phyloP scores from a whole-genome alignment of 2,888 invertebrate species.

The Drosophila quinaria region DNA sequence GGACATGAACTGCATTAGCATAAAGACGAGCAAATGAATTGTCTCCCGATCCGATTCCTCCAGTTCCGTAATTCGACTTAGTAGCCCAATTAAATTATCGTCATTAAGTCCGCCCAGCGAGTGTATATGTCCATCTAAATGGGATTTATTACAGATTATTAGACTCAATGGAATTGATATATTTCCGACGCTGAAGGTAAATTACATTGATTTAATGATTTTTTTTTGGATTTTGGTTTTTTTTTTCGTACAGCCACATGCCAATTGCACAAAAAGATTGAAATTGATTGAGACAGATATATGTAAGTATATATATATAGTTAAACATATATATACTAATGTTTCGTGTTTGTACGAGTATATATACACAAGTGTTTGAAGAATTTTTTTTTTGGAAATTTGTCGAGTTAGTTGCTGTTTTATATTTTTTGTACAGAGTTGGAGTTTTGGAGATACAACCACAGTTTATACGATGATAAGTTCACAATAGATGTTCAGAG shows the following conservation, averaged over 20 bases:
- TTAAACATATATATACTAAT: slow-evolving; percentile 14
- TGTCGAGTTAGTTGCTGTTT: slow-evolving; percentile 13
- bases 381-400: slow-evolving; percentile 3
- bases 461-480: slow-evolving; percentile 25
- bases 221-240: slow-evolving; percentile 15
- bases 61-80: slow-evolving; percentile 95
- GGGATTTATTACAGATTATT: slow-evolving; percentile 4
- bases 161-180: background rate
- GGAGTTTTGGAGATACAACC: slow-evolving; percentile 22
- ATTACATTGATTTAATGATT: slow-evolving; percentile 30
- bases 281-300: slow-evolving; percentile 51
- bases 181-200: slow-evolving; percentile 1
- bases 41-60: slow-evolving; percentile 98
- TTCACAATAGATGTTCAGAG: slow-evolving; percentile 54
- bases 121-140: slow-evolving; percentile 92
- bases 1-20: slow-evolving; percentile 98
- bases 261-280: slow-evolving; percentile 76
- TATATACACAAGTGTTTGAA: slow-evolving; percentile 61
- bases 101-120: slow-evolving; percentile 94
- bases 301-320: slow-evolving; percentile 3
- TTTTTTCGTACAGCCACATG: slow-evolving; percentile 69
- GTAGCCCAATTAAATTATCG: slow-evolving; percentile 91
- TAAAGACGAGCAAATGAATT: slow-evolving; percentile 95
- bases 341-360: slow-evolving; percentile 41
- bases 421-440: background rate